These are phyloP conservation scores for Cydia fagiglandana DNA, from an alignment of 1,140 invertebrate species.

Conservation along the genomic window DNA sequence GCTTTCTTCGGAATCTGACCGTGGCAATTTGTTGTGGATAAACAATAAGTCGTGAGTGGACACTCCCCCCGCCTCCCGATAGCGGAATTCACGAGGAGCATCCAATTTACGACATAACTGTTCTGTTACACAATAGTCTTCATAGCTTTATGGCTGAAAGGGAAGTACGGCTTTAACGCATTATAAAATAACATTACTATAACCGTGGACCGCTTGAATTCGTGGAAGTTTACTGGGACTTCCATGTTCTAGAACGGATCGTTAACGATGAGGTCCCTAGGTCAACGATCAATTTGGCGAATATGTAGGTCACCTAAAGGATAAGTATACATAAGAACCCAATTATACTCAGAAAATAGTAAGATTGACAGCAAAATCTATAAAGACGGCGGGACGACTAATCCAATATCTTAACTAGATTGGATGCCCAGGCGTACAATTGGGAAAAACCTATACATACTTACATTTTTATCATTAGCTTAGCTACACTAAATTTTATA, in stretches of 20 bases:
- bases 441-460: too few relatives aligned
- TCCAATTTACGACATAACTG: slow-evolving; percentile 65
- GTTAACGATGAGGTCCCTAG: too few relatives aligned
- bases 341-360: too few relatives aligned
- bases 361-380: too few relatives aligned
- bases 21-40: slow-evolving; percentile 62
- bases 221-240: slow-evolving; percentile 8
- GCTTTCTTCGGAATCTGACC: slow-evolving; percentile 55
- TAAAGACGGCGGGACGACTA: too few relatives aligned
- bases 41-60: slow-evolving; percentile 68
- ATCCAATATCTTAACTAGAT: too few relatives aligned
- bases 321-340: too few relatives aligned
- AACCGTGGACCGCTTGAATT: slow-evolving; percentile 13
- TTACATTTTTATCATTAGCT: too few relatives aligned
- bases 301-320: background rate
- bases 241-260: background rate
- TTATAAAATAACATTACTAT: slow-evolving; percentile 29
- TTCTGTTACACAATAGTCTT: slow-evolving; percentile 51
- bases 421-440: too few relatives aligned
- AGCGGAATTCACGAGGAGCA: slow-evolving; percentile 58
- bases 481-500: too few relatives aligned
- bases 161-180: slow-evolving; percentile 28
- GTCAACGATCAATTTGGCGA: background rate
- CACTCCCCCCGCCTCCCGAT: slow-evolving; percentile 56
- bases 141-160: slow-evolving; percentile 33